phyloP scores from a whole-genome alignment of 1,140 invertebrate species.

The Drosophila nasuta region DNA sequence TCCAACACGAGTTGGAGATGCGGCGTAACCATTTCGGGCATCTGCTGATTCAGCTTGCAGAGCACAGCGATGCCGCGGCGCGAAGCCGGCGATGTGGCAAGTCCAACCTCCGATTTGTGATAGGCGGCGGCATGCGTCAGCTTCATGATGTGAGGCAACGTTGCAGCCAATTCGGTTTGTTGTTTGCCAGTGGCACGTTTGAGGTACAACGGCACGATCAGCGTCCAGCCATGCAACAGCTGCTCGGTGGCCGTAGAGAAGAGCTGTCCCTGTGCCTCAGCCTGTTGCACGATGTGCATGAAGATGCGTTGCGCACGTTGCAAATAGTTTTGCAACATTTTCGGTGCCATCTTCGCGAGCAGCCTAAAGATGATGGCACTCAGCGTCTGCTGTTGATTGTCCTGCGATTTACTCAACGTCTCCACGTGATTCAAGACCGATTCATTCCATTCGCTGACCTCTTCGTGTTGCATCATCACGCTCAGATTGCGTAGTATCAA shows the following conservation, averaged over 20 bases:
- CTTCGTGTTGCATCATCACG: slow-evolving; percentile 2
- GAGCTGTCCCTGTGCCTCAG: slow-evolving; percentile 3
- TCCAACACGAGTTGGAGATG: slow-evolving; percentile 24
- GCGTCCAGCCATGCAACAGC: slow-evolving; percentile 4
- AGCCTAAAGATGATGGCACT: slow-evolving; percentile 13
- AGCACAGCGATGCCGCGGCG: slow-evolving; percentile 24
- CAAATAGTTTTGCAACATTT: slow-evolving; percentile 12
- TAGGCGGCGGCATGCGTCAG: slow-evolving; percentile 7
- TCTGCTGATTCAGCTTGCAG: slow-evolving; percentile 14
- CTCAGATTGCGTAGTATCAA: slow-evolving; percentile 9
- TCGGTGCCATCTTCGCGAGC: slow-evolving; percentile 10
- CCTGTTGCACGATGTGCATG: slow-evolving; percentile 4
- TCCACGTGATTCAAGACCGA: slow-evolving; percentile 16
- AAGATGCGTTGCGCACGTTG: slow-evolving; percentile 16
- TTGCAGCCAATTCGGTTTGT: neutral
- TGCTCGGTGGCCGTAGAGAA: slow-evolving; percentile 4
- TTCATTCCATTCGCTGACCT: slow-evolving; percentile 15
- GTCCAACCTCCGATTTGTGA: neutral
- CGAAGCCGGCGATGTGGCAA: neutral
- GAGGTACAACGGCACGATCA: slow-evolving; percentile 8
- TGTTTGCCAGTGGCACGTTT: neutral
- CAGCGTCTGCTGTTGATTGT: neutral
- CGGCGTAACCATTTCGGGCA: slow-evolving; percentile 21
- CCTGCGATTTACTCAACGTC: neutral
- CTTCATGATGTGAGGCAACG: slow-evolving; percentile 15